Conservation (phyloP, 1,140 invertebrate species). For the Magallana ariakensis region DNA sequence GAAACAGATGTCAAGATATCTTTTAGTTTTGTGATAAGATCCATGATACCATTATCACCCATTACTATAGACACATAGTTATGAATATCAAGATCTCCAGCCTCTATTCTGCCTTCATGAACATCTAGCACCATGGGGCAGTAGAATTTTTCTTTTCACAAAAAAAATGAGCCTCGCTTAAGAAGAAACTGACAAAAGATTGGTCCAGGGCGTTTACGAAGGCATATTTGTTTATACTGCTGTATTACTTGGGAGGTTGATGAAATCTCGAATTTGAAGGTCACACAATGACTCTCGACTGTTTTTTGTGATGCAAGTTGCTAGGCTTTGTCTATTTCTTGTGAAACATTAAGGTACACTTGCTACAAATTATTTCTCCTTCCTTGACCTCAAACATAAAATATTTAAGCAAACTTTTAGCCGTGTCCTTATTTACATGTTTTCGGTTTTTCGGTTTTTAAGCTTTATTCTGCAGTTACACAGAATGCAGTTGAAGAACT, state of each 20-base stretch:
- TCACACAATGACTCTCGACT: neutral
- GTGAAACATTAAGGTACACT: neutral
- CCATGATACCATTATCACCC: neutral
- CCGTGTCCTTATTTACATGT: neutral
- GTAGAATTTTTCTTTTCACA: neutral
- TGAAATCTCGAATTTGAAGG: neutral
- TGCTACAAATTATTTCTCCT: neutral
- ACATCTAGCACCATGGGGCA: constrained; percentile 34
- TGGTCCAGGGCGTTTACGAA: constrained; percentile 33
- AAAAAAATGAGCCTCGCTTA: neutral
- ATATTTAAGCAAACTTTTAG: neutral
- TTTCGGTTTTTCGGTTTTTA: neutral
- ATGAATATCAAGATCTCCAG: neutral
- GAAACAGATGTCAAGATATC: neutral
- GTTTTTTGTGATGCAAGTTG: neutral
- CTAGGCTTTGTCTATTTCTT: neutral
- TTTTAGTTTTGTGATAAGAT: neutral
- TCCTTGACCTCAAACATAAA: neutral
- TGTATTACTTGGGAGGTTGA: neutral
- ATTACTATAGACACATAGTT: neutral
- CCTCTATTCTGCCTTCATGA: neutral
- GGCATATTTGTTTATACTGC: neutral
- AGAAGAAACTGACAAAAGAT: constrained; percentile 1
- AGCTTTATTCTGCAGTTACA: neutral
- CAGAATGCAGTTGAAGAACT: neutral